A percentile compares a stretch with the other conserved stretches of the same genome.
phyloP scores from a whole-genome alignment of 2,113 vertebrate species.

The Gnathonemus longibarbis region DNA sequence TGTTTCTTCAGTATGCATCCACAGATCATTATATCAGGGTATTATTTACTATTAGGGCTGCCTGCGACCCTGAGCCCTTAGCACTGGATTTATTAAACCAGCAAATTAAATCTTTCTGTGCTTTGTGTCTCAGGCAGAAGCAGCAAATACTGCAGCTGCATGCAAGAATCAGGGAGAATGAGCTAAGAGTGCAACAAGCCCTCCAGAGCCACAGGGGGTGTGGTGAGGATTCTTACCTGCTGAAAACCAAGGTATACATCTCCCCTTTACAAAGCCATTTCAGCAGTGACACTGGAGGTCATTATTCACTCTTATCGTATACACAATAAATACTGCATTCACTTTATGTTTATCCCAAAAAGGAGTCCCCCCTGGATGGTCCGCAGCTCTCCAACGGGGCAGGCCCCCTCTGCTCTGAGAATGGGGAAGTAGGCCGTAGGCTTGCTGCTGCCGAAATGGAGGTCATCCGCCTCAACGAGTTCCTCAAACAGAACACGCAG shows the following conservation, averaged over 20 bases:
- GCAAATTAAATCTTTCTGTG: background rate
- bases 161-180: conserved; percentile 83
- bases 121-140: conserved; percentile 73
- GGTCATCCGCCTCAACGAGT: conserved; percentile 72
- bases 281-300: background rate
- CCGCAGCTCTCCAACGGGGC: conserved; percentile 46
- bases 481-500: conserved; percentile 72
- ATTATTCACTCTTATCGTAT: background rate
- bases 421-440: conserved; percentile 75
- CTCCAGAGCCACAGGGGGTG: conserved; percentile 69
- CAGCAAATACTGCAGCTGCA: conserved; percentile 85
- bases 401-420: conserved; percentile 52
- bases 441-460: conserved; percentile 71
- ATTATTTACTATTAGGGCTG: background rate
- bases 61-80: background rate
- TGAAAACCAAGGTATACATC: conserved; percentile 68
- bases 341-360: background rate
- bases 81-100: background rate
- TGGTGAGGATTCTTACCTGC: conserved; percentile 63
- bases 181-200: conserved; percentile 76
- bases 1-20: background rate
- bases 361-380: conserved; percentile 43
- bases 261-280: background rate
- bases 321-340: background rate
- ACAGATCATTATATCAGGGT: background rate